These are phyloP conservation scores for Scartelaos histophorus DNA, from an alignment of 2,113 vertebrate species.

Conservation along the genomic window DNA sequence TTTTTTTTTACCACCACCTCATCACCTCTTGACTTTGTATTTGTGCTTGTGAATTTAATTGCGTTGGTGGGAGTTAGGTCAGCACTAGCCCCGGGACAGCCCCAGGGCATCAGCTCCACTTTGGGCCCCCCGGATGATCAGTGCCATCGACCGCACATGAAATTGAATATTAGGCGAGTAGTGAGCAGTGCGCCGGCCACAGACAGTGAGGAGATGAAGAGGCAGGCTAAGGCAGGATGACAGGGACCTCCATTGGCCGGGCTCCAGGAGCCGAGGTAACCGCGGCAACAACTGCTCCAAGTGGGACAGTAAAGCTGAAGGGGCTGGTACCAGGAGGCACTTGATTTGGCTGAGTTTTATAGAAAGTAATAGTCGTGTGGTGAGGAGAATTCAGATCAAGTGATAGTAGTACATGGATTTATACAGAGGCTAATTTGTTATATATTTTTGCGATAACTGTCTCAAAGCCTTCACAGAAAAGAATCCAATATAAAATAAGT, in stretches of 20 bases:
- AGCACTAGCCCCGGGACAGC: conserved; percentile 4
- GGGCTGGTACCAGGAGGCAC: neutral
- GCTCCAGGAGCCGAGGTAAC: conserved; percentile 52
- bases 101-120: conserved; percentile 6
- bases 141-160: conserved; percentile 13
- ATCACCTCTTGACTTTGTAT: conserved; percentile 10
- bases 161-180: conserved; percentile 50
- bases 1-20: neutral
- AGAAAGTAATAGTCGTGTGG: neutral
- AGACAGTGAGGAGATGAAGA: conserved; percentile 51
- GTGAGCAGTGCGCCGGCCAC: conserved; percentile 55
- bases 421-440: no score
- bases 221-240: conserved; percentile 44
- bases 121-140: conserved; percentile 6
- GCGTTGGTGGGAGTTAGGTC: conserved; percentile 5
- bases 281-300: conserved; percentile 15
- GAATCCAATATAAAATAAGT: no score
- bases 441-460: no score
- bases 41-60: conserved; percentile 3
- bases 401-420: no score
- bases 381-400: neutral
- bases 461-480: no score
- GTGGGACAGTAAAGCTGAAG: neutral
- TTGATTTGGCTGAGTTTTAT: neutral
- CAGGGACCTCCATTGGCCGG: conserved; percentile 49